Evolutionary conservation across 2,113 vertebrate genomes (phyloP), one percentile per base, ranked within the genome.

Genomic region (Chrysochloris asiatica): DNA sequence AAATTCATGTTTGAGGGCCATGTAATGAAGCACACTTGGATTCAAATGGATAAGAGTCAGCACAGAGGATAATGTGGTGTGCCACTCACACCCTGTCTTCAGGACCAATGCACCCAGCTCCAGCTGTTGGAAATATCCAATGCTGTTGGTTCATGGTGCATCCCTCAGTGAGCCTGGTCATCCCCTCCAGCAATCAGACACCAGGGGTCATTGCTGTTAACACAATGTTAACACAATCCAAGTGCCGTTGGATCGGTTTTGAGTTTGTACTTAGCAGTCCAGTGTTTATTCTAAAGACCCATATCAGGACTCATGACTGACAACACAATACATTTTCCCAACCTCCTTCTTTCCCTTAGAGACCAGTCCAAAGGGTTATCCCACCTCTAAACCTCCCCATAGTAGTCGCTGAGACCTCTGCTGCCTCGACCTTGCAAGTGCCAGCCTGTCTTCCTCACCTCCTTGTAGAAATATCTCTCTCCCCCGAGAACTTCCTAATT

Each of bases 1-100:
- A 89, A 69, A 67, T 43, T 87, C 61, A 84, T 52, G 7, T 82
- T 45, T 61, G 21, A 79, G 36, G 26, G 76, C 2, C 26, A 50
- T 21, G 91, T 43, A 59, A 41, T 71, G 50, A 87, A 76, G 13
- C 28, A 41, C 6, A 80, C 6, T 82, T 48, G 71, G 41, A 12
- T 89, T 84, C 52, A 50, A 19, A 71, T 41, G 67, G 56, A 50
- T 47, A 48, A 72, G 36, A 83, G 4, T 45, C 69, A 67, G 30
- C 6, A 3, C 0, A 63, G 16, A 8, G 12, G 24, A 43, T 56
- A 71, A 19, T 11, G 2, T 7, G 5, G 13, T 76, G 2, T 8
- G 52, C 45, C 45, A 21, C 50, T 14, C 2, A 59, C 7, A 41
- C 33, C 22, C 22, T 10, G 63, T 69, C 22, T 26, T 50, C 28